phyloP scores from a whole-genome alignment of 2,113 vertebrate genomes.

The Procavia capensis region DNA sequence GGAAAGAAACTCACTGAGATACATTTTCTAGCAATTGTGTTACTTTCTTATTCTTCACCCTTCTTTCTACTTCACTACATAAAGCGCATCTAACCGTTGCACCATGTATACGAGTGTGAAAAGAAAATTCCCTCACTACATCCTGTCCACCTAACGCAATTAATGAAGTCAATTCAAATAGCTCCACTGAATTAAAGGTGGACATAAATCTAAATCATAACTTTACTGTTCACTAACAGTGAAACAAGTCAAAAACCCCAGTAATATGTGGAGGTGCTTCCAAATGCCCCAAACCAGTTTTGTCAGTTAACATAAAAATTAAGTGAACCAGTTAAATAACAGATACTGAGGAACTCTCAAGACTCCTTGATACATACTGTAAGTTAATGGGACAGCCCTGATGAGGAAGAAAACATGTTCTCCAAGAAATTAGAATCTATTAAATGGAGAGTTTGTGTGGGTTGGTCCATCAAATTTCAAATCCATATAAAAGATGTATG shows the following conservation, averaged over 20 bases:
- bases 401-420: background rate
- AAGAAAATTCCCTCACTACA: background rate
- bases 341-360: background rate
- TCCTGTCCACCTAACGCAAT: background rate
- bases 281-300: background rate
- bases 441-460: background rate
- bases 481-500: background rate
- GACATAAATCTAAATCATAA: background rate
- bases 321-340: background rate
- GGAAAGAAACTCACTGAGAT: background rate
- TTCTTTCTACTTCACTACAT: background rate
- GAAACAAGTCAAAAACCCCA: background rate
- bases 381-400: background rate
- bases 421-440: background rate
- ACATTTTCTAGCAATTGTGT: background rate
- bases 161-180: conserved; percentile 3
- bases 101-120: background rate
- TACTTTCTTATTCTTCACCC: background rate
- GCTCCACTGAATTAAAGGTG: background rate
- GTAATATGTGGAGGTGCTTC: background rate
- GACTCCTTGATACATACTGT: background rate
- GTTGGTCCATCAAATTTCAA: background rate
- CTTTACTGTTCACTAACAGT: background rate
- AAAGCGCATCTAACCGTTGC: background rate
- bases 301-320: background rate